Conservation (phyloP, 2,888 invertebrate species). For the Nemoura dubitans region DNA sequence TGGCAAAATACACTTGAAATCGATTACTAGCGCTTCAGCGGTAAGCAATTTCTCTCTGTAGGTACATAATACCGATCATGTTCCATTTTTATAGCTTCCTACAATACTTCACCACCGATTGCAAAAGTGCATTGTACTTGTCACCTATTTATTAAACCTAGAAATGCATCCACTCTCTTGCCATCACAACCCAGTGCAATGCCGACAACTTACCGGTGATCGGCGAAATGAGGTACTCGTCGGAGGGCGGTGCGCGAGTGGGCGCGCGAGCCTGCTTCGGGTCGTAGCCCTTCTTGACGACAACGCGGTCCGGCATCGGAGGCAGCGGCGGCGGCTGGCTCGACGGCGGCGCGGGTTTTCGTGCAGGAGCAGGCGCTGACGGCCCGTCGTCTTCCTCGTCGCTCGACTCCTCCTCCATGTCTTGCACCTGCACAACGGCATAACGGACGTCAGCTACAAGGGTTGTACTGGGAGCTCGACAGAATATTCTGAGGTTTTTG, state of each 20-base stretch:
- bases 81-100: no score
- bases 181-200: no score
- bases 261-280: slow-evolving; percentile 79
- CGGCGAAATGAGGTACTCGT: slow-evolving; percentile 96
- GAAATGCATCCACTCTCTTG: no score
- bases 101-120: no score
- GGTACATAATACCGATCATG: no score
- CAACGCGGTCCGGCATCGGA: slow-evolving; percentile 89
- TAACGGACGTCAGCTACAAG: background rate
- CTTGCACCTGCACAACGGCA: slow-evolving; percentile 70
- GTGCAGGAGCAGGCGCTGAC: slow-evolving; percentile 53
- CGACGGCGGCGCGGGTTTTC: slow-evolving; percentile 57
- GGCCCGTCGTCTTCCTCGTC: slow-evolving; percentile 69
- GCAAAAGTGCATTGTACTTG: no score
- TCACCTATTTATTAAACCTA: no score
- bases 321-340: slow-evolving; percentile 77
- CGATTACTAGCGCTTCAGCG: no score
- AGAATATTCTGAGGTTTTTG: no score
- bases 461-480: no score
- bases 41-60: no score
- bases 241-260: slow-evolving; percentile 72
- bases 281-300: slow-evolving; percentile 96
- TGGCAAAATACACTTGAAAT: no score
- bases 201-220: slow-evolving; percentile 76
- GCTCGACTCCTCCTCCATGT: slow-evolving; percentile 90